Conservation (phyloP, 2,113 vertebrate genomes). For the Pipa parva region DNA sequence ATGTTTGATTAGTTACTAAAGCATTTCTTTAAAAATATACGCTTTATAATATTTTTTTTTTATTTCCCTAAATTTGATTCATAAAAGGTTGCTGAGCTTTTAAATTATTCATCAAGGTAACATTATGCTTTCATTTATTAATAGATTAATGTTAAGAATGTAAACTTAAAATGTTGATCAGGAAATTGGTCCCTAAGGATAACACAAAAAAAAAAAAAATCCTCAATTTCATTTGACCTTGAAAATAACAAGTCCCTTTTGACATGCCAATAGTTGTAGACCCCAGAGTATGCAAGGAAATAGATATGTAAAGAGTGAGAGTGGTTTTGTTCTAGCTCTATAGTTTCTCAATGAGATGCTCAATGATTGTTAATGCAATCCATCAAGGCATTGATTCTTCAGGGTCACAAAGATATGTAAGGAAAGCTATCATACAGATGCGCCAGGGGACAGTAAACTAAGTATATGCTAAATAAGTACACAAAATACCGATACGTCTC, state of each 20-base stretch:
- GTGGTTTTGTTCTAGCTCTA: constrained; percentile 64
- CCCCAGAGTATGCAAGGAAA: constrained; percentile 58
- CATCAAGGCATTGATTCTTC: constrained; percentile 68
- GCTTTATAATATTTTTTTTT: too few relatives aligned
- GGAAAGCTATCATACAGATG: constrained; percentile 50
- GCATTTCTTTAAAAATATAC: too few relatives aligned
- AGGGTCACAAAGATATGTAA: constrained; percentile 55
- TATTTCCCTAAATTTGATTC: too few relatives aligned
- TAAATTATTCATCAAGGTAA: neutral
- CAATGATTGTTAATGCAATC: constrained; percentile 65
- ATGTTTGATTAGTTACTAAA: too few relatives aligned
- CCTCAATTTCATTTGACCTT: constrained; percentile 62
- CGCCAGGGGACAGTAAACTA: constrained; percentile 42
- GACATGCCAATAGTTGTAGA: constrained; percentile 66
- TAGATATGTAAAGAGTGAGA: constrained; percentile 67
- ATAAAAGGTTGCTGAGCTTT: too few relatives aligned
- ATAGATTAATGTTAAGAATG: neutral
- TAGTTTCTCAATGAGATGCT: constrained; percentile 62
- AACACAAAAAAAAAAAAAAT: constrained; percentile 16
- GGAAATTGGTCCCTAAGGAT: neutral
- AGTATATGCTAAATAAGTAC: constrained; percentile 54
- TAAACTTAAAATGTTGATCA: constrained; percentile 1
- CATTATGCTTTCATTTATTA: neutral
- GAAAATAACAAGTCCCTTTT: constrained; percentile 53
- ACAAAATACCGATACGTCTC: constrained; percentile 49